Conservation (phyloP, 2,888 invertebrate genomes). For the Nomada fabriciana region DNA sequence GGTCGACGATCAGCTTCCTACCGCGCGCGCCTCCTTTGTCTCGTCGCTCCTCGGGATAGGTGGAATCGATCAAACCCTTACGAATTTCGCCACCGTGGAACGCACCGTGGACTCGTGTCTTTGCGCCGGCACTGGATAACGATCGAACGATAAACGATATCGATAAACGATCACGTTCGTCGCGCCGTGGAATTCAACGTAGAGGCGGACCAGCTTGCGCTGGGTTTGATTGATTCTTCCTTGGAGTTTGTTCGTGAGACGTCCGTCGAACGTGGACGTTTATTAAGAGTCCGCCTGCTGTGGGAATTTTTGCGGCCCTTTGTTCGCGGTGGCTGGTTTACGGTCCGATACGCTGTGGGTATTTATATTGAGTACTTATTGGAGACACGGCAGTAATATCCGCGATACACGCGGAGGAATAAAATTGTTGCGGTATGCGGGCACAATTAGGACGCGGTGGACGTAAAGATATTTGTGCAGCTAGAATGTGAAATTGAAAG, state of each 20-base stretch:
- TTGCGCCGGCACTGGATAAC: constrained; percentile 40
- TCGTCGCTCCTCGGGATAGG: constrained; percentile 70
- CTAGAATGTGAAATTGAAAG: too few relatives aligned
- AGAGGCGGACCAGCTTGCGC: constrained; percentile 5
- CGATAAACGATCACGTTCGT: constrained; percentile 52
- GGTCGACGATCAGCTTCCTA: constrained; percentile 65
- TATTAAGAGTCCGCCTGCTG: background rate
- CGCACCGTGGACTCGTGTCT: constrained; percentile 51
- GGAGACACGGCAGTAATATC: too few relatives aligned
- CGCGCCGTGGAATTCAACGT: constrained; percentile 37
- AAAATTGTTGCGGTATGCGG: too few relatives aligned
- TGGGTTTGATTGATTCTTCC: constrained; percentile 35
- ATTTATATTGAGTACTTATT: background rate
- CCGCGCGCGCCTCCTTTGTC: constrained; percentile 73
- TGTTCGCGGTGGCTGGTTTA: background rate
- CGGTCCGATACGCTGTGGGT: background rate
- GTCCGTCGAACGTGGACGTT: background rate
- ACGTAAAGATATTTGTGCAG: too few relatives aligned
- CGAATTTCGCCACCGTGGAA: constrained; percentile 72
- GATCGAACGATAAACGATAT: constrained; percentile 52
- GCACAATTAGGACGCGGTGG: too few relatives aligned
- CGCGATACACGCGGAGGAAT: too few relatives aligned
- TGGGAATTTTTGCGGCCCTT: background rate
- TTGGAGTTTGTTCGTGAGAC: background rate
- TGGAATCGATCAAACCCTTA: constrained; percentile 76